These are phyloP conservation scores for Cossypha heuglini DNA, from an alignment of 2,797 vertebrate species.

Conservation along the genomic window DNA sequence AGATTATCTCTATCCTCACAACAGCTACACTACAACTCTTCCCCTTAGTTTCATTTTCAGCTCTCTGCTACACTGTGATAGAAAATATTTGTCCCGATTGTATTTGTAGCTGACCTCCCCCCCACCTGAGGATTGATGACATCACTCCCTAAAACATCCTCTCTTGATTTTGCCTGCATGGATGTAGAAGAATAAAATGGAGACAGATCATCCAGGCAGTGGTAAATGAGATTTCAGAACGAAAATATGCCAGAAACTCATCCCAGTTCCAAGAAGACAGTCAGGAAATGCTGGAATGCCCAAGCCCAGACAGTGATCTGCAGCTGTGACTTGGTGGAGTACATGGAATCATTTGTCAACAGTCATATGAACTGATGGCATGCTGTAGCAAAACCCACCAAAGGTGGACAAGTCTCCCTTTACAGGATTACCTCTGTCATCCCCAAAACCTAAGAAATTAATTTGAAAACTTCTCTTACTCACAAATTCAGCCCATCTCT, in stretches of 20 bases:
- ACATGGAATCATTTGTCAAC: neutral
- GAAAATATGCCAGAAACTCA: neutral
- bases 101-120: neutral
- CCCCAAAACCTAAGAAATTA: neutral
- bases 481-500: neutral
- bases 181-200: neutral
- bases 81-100: neutral
- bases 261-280: neutral
- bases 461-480: neutral
- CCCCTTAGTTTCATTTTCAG: neutral
- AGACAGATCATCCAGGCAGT: neutral
- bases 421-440: neutral
- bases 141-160: neutral
- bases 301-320: neutral
- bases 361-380: neutral
- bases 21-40: neutral
- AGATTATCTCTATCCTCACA: neutral
- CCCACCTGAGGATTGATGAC: neutral
- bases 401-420: neutral
- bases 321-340: accelerated
- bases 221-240: neutral
- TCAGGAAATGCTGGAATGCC: neutral
- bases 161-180: neutral
- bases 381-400: neutral
- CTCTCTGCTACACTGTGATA: neutral